Base-by-base conservation (phyloP, 2,888 invertebrate genomes). In the Junonia oenone region DNA sequence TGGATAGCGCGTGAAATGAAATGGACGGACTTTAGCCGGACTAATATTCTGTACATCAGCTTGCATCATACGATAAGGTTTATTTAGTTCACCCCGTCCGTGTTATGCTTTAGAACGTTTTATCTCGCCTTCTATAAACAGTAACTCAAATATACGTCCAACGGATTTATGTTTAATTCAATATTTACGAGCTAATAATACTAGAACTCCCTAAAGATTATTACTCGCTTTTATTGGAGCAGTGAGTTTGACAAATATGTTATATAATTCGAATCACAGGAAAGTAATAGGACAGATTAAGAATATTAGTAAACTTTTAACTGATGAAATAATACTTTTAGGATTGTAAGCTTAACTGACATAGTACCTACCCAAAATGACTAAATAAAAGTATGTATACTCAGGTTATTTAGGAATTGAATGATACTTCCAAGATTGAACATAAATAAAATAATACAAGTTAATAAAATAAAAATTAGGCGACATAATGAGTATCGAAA, bases 1-100 rank as follows among this genome's bases (percentile, higher is more conserved):
- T 77, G 75, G 70, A 76, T 65, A 57, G 47, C 40, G 62, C 45
- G 56, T 55, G 64, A 67, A 67, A 62, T 63, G 64, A 67, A 63
- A 62, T 55, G 56, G 51, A 63, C 65, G 14, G 13, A 53, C 17
- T 43, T 49, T 37, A 19, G 8, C 19, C 9, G 26, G 33, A 46
- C 45, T 46, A 40, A 47, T 22, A 31, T 40, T 40, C 46, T 50
- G 22, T n/a, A 45, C 50, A 48, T 58, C 46, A 22, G 49, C 46
- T 58, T 55, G 59, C 47, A 48, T 54, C 26, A 31, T 31, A 15
- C 47, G 53, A 54, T 54, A 54, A 47, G 53, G 47, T 47, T 40
- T 47, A 54, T 54, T 54, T 54, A 54, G 47, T 57, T 53, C 45
- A 60, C 52, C 47, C 54, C 62, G 57, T 56, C 48, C 48, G 56